A percentile compares a stretch with the other conserved stretches of the same genome.
Evolutionary conservation across 1,140 invertebrate genomes (phyloP).

Genomic region (Oedothorax gibbosus): DNA sequence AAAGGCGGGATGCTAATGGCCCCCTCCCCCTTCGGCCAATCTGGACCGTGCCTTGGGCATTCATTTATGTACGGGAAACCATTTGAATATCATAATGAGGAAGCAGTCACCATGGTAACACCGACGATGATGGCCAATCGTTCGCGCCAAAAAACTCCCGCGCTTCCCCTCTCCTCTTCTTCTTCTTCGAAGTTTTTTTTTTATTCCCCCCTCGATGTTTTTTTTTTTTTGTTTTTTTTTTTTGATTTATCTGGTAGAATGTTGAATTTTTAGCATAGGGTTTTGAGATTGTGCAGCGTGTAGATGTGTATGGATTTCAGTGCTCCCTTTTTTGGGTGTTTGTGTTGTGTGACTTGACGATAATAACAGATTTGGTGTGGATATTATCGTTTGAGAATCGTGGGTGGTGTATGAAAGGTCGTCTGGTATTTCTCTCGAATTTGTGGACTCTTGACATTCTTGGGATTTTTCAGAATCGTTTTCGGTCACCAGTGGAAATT

Average conservation of each 20-base stretch:
- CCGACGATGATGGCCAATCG: conserved; percentile 49
- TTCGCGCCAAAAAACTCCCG: conserved; percentile 47
- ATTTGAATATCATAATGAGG: conserved; percentile 60
- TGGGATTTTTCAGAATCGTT: no score
- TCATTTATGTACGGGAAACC: conserved; percentile 55
- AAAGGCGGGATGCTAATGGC: conserved; percentile 55
- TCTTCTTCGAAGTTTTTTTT: conserved; percentile 1
- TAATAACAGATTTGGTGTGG: no score
- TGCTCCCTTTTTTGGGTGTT: no score
- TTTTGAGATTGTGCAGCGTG: no score
- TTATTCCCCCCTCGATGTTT: neutral
- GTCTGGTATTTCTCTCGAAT: no score
- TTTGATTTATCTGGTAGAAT: neutral
- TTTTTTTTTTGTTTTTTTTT: conserved; percentile 27
- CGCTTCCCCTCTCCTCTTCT: neutral
- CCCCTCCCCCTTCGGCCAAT: conserved; percentile 48
- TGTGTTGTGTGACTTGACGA: no score
- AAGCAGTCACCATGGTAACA: conserved; percentile 38
- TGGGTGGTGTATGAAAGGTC: no score
- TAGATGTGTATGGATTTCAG: no score
- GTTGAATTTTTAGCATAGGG: no score
- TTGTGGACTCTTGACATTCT: no score
- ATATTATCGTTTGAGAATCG: no score
- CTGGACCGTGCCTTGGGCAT: conserved; percentile 45
- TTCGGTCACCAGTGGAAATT: no score